Percentiles rank a stretch among this genome's conserved stretches.
Evolutionary conservation across 2,888 invertebrate species (phyloP).

Genomic region (Caenorhabditis sp.): DNA sequence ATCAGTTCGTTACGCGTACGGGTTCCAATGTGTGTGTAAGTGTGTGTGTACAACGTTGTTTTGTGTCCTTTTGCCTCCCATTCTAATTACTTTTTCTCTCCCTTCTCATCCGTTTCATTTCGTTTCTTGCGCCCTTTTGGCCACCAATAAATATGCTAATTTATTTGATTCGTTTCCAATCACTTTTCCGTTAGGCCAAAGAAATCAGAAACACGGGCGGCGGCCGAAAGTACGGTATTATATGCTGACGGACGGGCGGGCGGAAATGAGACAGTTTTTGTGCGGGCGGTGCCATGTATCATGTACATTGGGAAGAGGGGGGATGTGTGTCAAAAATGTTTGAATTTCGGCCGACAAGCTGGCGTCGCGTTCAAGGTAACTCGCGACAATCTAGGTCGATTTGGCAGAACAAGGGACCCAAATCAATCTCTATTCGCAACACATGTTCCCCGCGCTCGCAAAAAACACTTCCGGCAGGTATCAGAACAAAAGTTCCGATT

Average conservation of each 20-base stretch:
- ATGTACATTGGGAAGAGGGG: conserved; percentile 27
- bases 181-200: conserved; percentile 37
- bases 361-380: conserved; percentile 54
- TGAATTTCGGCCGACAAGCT: conserved; percentile 54
- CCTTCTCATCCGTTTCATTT: conserved; percentile 11
- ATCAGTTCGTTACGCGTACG: conserved; percentile 48
- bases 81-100: conserved; percentile 52
- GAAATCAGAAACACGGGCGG: background rate
- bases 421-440: conserved; percentile 43
- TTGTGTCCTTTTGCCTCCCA: conserved; percentile 15
- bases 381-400: conserved; percentile 25
- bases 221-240: conserved; percentile 48
- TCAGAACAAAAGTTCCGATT: background rate
- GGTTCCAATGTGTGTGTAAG: conserved; percentile 21
- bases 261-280: conserved; percentile 46
- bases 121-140: conserved; percentile 11
- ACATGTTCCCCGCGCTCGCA: too few relatives aligned
- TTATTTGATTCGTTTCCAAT: conserved; percentile 58
- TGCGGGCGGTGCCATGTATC: conserved; percentile 15
- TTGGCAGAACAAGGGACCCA: conserved; percentile 7
- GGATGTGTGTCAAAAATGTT: conserved; percentile 41
- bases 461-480: conserved; percentile 4
- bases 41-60: conserved; percentile 29
- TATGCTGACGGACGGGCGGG: background rate
- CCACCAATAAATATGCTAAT: conserved; percentile 61